Evolutionary conservation across 2,888 invertebrate genomes (phyloP).

Genomic region (Acanthopleura granulata): DNA sequence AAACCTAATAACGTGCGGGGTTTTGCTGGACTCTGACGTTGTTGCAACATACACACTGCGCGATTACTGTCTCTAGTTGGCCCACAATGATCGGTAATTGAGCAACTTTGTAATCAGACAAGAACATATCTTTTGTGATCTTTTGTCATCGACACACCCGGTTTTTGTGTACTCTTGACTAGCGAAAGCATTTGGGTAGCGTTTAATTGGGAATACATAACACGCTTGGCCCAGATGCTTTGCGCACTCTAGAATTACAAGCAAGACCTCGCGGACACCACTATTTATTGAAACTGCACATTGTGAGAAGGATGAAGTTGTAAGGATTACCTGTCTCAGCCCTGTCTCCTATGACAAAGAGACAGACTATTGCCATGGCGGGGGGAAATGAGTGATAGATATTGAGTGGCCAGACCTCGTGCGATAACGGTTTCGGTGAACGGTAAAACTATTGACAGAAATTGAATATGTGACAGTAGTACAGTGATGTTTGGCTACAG

Average conservation of each 20-base stretch:
- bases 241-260: background rate
- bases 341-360: background rate
- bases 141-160: background rate
- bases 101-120: conserved; percentile 16
- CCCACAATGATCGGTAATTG: conserved; percentile 14
- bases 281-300: conserved; percentile 4
- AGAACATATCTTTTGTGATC: conserved; percentile 20
- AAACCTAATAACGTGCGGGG: background rate
- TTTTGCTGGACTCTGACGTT: background rate
- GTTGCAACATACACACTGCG: background rate
- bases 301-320: background rate
- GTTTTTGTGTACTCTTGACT: conserved; percentile 2
- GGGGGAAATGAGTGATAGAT: background rate
- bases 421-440: background rate
- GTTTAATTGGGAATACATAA: conserved; percentile 8
- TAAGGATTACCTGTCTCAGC: background rate
- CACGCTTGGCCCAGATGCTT: background rate
- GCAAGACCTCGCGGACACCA: background rate
- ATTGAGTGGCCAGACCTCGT: background rate
- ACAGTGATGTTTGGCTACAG: background rate
- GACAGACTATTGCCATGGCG: too few relatives aligned
- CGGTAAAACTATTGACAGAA: conserved; percentile 1
- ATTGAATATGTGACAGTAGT: background rate
- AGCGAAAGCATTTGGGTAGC: conserved; percentile 16
- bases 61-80: conserved; percentile 10